Conservation (phyloP, 2,888 invertebrate genomes). For the Watsonalla cultraria region DNA sequence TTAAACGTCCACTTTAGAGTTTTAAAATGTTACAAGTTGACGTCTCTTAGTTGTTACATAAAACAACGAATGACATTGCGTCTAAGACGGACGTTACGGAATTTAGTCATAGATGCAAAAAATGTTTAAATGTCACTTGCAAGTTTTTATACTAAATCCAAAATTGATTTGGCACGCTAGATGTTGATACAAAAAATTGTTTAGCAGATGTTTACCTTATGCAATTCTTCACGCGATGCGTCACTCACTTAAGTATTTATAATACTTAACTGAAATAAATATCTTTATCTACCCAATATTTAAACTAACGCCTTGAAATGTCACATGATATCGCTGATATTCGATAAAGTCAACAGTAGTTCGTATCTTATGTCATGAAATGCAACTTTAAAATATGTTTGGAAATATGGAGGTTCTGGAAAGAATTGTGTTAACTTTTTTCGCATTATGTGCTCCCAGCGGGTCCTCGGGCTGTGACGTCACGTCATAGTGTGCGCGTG, state of each 20-base stretch:
- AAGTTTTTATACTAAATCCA: neutral
- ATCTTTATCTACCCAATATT: constrained; percentile 25
- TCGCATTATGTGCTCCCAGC: constrained; percentile 22
- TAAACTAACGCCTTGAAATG: constrained; percentile 41
- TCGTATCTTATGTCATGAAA: constrained; percentile 24
- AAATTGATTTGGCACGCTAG: constrained; percentile 1
- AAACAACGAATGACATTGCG: constrained; percentile 34
- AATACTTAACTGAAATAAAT: constrained; percentile 1
- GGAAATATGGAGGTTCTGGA: neutral
- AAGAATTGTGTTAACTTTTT: constrained; percentile 12
- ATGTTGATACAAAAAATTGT: constrained; percentile 1
- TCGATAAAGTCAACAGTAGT: constrained; percentile 35
- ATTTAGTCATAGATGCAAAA: constrained; percentile 36
- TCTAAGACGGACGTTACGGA: constrained; percentile 36
- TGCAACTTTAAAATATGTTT: constrained; percentile 4
- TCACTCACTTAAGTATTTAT: neutral
- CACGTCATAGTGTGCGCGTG: constrained; percentile 56
- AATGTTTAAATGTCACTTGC: constrained; percentile 17
- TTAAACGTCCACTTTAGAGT: too few species aligned
- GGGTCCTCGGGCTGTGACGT: constrained; percentile 49
- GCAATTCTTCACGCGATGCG: neutral
- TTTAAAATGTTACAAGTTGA: constrained; percentile 9
- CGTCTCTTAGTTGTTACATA: constrained; percentile 21
- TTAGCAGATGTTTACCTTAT: neutral
- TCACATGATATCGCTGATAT: constrained; percentile 38